Conservation (phyloP, 2,797 vertebrate genomes). For the Schizopygopsis pylzovi region DNA sequence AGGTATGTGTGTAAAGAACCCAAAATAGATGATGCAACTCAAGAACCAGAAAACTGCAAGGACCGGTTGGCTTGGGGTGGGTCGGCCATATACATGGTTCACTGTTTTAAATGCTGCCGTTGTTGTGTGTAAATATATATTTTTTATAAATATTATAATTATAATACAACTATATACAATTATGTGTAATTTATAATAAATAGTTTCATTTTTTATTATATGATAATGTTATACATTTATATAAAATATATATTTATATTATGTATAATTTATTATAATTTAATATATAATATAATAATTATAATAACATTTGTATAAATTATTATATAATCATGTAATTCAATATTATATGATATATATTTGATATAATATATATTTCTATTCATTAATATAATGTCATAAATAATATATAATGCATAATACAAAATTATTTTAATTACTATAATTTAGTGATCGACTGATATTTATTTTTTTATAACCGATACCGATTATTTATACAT, state of each 20-base stretch:
- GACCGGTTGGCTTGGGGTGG: constrained; percentile 88
- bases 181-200: background rate
- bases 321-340: no score
- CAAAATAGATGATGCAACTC: constrained; percentile 90
- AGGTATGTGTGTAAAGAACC: constrained; percentile 88
- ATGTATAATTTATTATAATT: background rate
- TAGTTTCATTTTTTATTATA: no score
- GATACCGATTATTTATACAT: no score
- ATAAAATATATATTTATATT: background rate
- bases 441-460: no score
- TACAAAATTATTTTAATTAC: no score
- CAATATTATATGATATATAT: no score
- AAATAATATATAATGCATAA: no score
- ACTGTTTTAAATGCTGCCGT: background rate
- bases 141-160: background rate
- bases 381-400: no score
- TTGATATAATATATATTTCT: no score
- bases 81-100: constrained; percentile 30
- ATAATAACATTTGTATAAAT: no score
- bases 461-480: no score
- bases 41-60: constrained; percentile 92
- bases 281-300: no score
- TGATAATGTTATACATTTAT: background rate
- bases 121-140: background rate
- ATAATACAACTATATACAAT: background rate